Evolutionary conservation across 1,140 invertebrate genomes (phyloP).

Genomic region (Meteorus sp.): DNA sequence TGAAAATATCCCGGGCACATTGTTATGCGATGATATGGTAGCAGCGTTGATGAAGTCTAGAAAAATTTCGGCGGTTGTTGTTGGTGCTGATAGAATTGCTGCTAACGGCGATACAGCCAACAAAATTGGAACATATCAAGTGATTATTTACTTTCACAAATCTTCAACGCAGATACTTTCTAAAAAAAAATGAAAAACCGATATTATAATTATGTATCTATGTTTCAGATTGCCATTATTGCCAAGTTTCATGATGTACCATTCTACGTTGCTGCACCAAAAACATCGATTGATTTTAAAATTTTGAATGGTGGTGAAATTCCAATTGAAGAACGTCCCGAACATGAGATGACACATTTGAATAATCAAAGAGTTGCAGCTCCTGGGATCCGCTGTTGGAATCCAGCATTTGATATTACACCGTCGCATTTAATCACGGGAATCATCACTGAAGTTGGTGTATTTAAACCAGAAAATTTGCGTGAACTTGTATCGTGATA

Average conservation of each 20-base stretch:
- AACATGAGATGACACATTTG: conserved; percentile 87
- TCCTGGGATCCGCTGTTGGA: conserved; percentile 91
- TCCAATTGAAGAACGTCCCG: conserved; percentile 90
- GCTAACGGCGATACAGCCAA: conserved; percentile 98
- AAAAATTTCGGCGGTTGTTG: conserved; percentile 77
- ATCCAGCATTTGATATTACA: conserved; percentile 99
- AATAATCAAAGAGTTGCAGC: conserved; percentile 84
- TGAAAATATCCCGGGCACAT: conserved; percentile 89
- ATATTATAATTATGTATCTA: neutral
- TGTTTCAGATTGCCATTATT: conserved; percentile 78
- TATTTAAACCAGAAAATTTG: conserved; percentile 67
- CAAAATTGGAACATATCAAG: conserved; percentile 98
- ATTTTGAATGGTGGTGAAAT: conserved; percentile 83
- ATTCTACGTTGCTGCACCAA: conserved; percentile 94
- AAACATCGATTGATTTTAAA: conserved; percentile 87
- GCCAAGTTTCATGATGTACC: conserved; percentile 90
- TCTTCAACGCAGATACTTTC: neutral
- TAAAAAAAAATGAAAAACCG: neutral
- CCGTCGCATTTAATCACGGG: conserved; percentile 90
- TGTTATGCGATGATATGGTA: conserved; percentile 96
- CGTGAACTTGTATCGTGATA: conserved; percentile 17
- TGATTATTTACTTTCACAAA: conserved; percentile 38
- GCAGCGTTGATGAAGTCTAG: conserved; percentile 84
- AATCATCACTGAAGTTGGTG: conserved; percentile 93
- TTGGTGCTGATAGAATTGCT: conserved; percentile 88